Evolutionary conservation across 2,797 vertebrate genomes (phyloP).

Genomic region (Chelidonichthys spinosus): DNA sequence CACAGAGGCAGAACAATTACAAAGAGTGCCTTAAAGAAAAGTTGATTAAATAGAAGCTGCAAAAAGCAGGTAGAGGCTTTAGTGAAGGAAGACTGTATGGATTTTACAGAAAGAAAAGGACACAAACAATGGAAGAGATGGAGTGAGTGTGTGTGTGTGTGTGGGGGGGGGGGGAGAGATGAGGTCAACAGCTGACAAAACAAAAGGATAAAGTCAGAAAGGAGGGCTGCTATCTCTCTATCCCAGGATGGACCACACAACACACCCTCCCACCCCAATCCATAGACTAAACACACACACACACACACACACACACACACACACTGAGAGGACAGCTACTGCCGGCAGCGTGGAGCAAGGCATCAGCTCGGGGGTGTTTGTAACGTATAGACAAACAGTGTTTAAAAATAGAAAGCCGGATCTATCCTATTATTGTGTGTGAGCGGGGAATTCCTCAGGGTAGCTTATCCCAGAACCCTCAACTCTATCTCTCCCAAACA

Average conservation of each 20-base stretch:
- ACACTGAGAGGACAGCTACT: conserved; percentile 53
- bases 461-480: conserved; percentile 57
- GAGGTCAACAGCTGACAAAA: conserved; percentile 79
- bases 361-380: conserved; percentile 62
- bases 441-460: conserved; percentile 58
- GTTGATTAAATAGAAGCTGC: conserved; percentile 20
- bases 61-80: conserved; percentile 30
- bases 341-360: conserved; percentile 26
- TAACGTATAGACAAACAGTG: conserved; percentile 61
- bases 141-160: conserved; percentile 41
- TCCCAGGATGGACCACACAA: conserved; percentile 72
- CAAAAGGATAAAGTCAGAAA: conserved; percentile 76
- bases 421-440: conserved; percentile 70
- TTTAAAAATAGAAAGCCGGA: conserved; percentile 74
- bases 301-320: background rate
- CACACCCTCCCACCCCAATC: conserved; percentile 37
- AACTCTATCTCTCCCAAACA: conserved; percentile 46
- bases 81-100: conserved; percentile 33
- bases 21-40: conserved; percentile 1
- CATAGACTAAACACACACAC: conserved; percentile 64
- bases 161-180: conserved; percentile 47
- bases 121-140: conserved; percentile 56
- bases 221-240: conserved; percentile 71
- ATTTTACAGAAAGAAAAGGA: conserved; percentile 48
- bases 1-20: conserved; percentile 16